A percentile compares a stretch with the other conserved stretches of the same genome.
These are phyloP conservation scores for Etheostoma cragini DNA, from an alignment of 2,113 vertebrate genomes.

Conservation along the genomic window DNA sequence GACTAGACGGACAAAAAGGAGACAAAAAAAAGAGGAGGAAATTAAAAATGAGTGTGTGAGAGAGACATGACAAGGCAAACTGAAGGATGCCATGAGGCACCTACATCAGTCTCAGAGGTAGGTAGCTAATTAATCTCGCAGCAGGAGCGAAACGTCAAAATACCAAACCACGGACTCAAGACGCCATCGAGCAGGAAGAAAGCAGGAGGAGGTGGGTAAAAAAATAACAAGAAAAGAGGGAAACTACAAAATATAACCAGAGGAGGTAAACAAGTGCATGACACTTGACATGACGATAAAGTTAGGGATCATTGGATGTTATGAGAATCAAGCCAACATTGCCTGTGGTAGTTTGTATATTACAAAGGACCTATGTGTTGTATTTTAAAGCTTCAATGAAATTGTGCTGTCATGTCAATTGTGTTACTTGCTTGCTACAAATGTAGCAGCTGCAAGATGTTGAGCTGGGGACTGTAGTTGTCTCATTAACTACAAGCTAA, in stretches of 20 bases:
- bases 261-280: constrained; percentile 9
- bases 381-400: not conserved
- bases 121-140: constrained; percentile 73
- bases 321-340: not conserved
- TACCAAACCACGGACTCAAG: constrained; percentile 38
- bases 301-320: not conserved
- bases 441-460: not conserved
- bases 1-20: constrained; percentile 19
- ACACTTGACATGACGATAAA: not conserved
- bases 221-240: constrained; percentile 21
- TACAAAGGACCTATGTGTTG: not conserved
- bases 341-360: not conserved
- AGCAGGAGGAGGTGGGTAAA: not conserved
- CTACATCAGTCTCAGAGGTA: constrained; percentile 54
- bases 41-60: constrained; percentile 2
- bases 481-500: not conserved
- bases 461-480: not conserved
- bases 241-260: constrained; percentile 51
- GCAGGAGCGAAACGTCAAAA: constrained; percentile 61
- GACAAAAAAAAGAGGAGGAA: constrained; percentile 15
- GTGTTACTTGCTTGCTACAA: not conserved
- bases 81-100: constrained; percentile 59
- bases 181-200: constrained; percentile 18
- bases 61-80: constrained; percentile 36
- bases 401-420: not conserved